Percentiles rank a stretch among this genome's conserved stretches.
Conservation (phyloP, 2,888 invertebrate genomes). For the Phortica magna region DNA sequence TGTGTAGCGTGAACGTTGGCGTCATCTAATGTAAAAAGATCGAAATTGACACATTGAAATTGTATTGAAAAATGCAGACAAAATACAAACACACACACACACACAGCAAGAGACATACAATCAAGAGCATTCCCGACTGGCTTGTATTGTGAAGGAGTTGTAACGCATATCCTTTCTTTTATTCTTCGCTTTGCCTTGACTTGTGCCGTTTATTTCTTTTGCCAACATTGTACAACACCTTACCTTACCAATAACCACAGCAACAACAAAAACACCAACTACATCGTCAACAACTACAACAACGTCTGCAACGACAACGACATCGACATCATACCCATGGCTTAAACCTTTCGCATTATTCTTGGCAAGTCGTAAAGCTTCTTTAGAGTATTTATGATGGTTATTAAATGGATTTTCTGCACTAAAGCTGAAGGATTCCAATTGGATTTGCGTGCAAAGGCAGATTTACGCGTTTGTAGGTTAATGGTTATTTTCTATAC, state of each 20-base stretch:
- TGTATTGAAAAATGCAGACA: constrained; percentile 18
- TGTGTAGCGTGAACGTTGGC: not conserved
- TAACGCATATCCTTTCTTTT: constrained; percentile 13
- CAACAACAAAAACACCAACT: not conserved
- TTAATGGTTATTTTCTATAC: constrained; percentile 26
- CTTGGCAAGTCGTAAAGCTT: constrained; percentile 66
- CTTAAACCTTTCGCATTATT: not conserved
- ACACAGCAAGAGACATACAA: not conserved
- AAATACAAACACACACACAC: not conserved
- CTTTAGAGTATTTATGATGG: constrained; percentile 68
- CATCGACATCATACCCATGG: not conserved
- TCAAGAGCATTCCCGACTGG: not conserved
- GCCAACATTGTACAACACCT: not conserved
- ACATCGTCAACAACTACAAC: not conserved
- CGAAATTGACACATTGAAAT: constrained; percentile 23
- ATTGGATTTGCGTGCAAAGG: constrained; percentile 63
- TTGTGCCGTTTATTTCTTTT: not conserved
- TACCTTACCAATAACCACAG: not conserved
- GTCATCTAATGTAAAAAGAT: not conserved
- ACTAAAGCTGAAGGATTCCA: constrained; percentile 58
- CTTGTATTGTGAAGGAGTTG: not conserved
- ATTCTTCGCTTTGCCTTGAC: not conserved
- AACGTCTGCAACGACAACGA: not conserved
- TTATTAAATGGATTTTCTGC: constrained; percentile 67
- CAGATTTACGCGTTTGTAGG: constrained; percentile 49